Evolutionary conservation across 2,888 invertebrate species (phyloP).

Genomic region (Tetragonula carbonaria): DNA sequence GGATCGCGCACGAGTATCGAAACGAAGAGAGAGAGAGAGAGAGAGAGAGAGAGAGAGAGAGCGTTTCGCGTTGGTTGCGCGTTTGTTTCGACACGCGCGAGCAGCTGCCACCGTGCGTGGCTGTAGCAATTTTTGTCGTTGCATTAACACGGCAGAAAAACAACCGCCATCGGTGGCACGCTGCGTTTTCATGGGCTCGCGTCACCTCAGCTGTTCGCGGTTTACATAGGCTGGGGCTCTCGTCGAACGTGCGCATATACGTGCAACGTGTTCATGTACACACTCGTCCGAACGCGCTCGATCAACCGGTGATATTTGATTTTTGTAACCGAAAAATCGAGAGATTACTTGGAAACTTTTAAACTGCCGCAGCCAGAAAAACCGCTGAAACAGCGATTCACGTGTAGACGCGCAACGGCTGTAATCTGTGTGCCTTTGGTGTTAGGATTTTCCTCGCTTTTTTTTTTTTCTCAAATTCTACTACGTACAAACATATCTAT

Average conservation of each 20-base stretch:
- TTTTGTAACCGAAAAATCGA: conserved; percentile 30
- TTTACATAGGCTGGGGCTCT: conserved; percentile 25
- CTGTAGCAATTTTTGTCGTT: conserved; percentile 66
- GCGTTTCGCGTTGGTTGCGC: not conserved
- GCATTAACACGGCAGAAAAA: conserved; percentile 66
- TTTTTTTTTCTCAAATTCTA: too few species aligned
- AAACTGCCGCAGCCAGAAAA: conserved; percentile 11
- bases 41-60: not conserved
- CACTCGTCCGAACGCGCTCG: not conserved
- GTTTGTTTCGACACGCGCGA: conserved; percentile 45
- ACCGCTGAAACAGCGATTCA: not conserved
- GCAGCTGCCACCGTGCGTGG: conserved; percentile 36
- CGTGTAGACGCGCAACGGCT: not conserved
- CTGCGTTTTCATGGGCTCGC: conserved; percentile 40
- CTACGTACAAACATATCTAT: not conserved
- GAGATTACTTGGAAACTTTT: conserved; percentile 32
- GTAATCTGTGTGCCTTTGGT: not conserved
- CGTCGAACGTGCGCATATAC: not conserved
- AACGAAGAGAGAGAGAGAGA: not conserved
- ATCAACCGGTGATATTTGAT: conserved; percentile 28
- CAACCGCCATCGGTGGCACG: conserved; percentile 46
- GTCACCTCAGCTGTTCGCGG: conserved; percentile 42
- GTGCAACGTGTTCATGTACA: too few species aligned
- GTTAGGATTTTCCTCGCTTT: not conserved
- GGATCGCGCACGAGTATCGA: conserved; percentile 42